A percentile compares a stretch with the other conserved stretches of the same genome.
phyloP scores from a whole-genome alignment of 2,113 vertebrate genomes.

The Callospermophilus lateralis region DNA sequence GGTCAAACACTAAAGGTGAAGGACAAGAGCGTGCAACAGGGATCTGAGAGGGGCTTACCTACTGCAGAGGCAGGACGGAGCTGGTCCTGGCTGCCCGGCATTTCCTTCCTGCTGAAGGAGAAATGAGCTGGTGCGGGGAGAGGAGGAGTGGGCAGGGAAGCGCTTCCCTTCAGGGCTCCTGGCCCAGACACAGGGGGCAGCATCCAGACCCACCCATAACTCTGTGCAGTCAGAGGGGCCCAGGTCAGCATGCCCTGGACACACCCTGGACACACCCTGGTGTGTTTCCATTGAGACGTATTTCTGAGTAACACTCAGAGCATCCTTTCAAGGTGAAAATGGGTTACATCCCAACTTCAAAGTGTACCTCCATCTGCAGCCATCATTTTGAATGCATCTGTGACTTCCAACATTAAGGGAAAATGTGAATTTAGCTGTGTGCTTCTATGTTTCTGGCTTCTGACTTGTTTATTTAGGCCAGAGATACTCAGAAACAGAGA shows the following conservation, averaged over 20 bases:
- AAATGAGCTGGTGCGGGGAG: rapidly evolving
- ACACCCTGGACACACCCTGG: rapidly evolving
- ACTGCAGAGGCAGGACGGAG: rapidly evolving
- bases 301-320: not conserved
- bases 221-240: not conserved
- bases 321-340: not conserved
- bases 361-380: rapidly evolving
- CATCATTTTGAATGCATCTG: too few relatives aligned
- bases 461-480: not conserved
- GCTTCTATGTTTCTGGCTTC: not conserved
- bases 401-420: not conserved
- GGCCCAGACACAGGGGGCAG: not conserved
- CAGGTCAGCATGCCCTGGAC: rapidly evolving
- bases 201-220: not conserved
- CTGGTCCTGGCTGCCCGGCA: rapidly evolving
- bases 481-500: not conserved
- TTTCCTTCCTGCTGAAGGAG: not conserved
- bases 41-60: not conserved
- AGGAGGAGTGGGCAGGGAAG: too few relatives aligned
- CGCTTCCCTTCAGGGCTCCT: rapidly evolving
- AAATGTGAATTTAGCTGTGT: not conserved
- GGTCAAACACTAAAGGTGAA: not conserved
- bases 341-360: not conserved
- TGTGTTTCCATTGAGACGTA: rapidly evolving
- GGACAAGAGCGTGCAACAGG: not conserved